These are phyloP conservation scores for Mesoclemmys tuberculata DNA, from an alignment of 2,113 vertebrate genomes.

Conservation along the genomic window DNA sequence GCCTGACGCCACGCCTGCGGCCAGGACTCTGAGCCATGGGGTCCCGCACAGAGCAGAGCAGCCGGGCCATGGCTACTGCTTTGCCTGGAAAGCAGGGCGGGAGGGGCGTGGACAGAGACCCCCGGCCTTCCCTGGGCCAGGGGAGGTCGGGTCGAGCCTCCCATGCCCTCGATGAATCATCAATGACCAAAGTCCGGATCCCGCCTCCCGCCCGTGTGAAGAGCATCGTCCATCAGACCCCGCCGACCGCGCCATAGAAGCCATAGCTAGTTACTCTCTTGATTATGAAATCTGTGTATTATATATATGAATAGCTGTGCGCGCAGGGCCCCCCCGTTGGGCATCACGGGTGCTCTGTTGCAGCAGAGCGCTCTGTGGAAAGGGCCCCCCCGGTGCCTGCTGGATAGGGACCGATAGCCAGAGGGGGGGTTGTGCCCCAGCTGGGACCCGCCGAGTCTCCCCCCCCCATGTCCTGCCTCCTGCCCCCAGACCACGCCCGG, in stretches of 20 bases:
- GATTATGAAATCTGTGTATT: not conserved
- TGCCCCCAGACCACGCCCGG: not conserved
- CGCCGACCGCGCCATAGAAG: not conserved
- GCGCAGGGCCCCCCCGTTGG: not conserved
- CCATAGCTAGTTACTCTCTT: not conserved
- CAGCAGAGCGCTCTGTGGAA: not conserved
- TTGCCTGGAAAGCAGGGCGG: not conserved
- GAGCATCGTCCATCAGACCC: not conserved
- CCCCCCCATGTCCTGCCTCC: not conserved
- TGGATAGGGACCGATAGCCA: too few relatives aligned
- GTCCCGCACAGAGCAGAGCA: slow-evolving; percentile 1
- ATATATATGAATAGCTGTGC: not conserved
- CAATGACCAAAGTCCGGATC: not conserved
- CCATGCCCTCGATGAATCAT: not conserved
- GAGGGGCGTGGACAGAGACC: not conserved
- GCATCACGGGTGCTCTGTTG: not conserved
- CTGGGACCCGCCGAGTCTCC: not conserved
- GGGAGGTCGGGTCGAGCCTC: not conserved
- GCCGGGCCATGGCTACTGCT: not conserved
- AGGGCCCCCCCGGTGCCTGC: not conserved
- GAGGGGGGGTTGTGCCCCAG: too few relatives aligned
- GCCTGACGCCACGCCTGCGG: not conserved
- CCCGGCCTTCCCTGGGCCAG: accelerated
- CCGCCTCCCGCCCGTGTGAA: not conserved
- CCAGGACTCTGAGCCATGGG: not conserved